Base-by-base conservation (phyloP, 2,113 vertebrate species). In the Gymnocephalus cernua region DNA sequence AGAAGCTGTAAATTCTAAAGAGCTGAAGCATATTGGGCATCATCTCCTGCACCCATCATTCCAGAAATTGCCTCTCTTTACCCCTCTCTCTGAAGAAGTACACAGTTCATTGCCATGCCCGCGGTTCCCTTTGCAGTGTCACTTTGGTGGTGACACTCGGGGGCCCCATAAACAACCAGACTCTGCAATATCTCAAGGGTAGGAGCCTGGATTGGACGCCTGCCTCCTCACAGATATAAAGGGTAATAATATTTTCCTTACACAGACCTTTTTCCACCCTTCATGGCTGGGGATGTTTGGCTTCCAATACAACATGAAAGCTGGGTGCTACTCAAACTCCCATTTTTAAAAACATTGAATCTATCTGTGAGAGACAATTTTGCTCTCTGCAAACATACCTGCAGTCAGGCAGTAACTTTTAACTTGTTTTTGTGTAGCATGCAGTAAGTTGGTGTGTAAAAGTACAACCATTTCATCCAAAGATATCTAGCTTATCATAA, bases 1-100 rank as follows among this genome's bases (percentile, higher is more conserved):
- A 92, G 89, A 91, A 93, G 92, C 87, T 90, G 88, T 94, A 92
- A 94, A 95, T 94, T 91, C 84, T 90, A 81, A 83, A 80, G 77
- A 91, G 90, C 81, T 85, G 83, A 93, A 92, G 89, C 89, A 91
- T 87, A 91, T 89, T 93, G 92, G 92, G 89, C 90, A 91, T 91
- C 90, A 88, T 89, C 87, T 83, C 82, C 80, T 57, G 84, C 88
- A 88, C 85, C 93, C 84, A 77, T 93, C 91, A 91, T 91, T 92
- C 85, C 78, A 82, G 86, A 92, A 91, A 93, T 91, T 93, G 88
- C 84, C 83, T 92, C 84, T 89, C 81, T 92, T 92, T 90, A 88
- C 88, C 86, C 70, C 70, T 76, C 82, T 65, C 87, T 62, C 80
- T 53, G 65, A 77, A 88, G 79, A 69, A 88, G 88, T 47, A 75